A percentile compares a stretch with the other conserved stretches of the same genome.
Evolutionary conservation across 1,140 invertebrate species (phyloP).

Genomic region (Panulirus ornatus): DNA sequence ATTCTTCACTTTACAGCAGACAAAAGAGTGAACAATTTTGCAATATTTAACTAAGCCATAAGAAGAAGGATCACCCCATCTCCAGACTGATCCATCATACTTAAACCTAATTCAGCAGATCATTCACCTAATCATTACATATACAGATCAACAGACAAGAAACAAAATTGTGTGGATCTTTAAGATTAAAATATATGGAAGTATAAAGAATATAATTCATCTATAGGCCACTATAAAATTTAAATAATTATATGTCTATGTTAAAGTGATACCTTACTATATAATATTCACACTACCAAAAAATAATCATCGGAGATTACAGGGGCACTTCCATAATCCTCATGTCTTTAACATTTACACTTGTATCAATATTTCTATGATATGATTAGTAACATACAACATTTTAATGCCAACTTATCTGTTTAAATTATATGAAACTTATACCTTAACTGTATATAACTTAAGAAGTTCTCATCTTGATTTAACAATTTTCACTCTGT

Average conservation of each 20-base stretch:
- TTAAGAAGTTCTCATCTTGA: constrained; percentile 30
- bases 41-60: constrained; percentile 25
- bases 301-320: constrained; percentile 57
- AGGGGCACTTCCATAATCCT: constrained; percentile 49
- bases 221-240: constrained; percentile 43
- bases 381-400: constrained; percentile 67
- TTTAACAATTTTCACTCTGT: constrained; percentile 51
- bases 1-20: background rate
- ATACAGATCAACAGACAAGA: constrained; percentile 37
- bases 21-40: constrained; percentile 1
- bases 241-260: constrained; percentile 8
- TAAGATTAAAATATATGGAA: constrained; percentile 42
- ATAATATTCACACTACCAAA: constrained; percentile 63
- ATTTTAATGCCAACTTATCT: constrained; percentile 67
- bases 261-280: constrained; percentile 25
- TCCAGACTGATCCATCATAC: constrained; percentile 29
- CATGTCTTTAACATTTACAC: constrained; percentile 61
- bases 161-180: background rate
- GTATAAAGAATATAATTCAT: constrained; percentile 37
- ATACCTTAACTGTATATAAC: constrained; percentile 40
- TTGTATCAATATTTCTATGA: constrained; percentile 67
- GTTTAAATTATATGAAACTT: constrained; percentile 38
- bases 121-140: constrained; percentile 36
- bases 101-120: constrained; percentile 49
- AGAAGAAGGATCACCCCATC: constrained; percentile 36